Conservation (phyloP, 2,113 vertebrate species). For the Paramisgurnus dabryanus region DNA sequence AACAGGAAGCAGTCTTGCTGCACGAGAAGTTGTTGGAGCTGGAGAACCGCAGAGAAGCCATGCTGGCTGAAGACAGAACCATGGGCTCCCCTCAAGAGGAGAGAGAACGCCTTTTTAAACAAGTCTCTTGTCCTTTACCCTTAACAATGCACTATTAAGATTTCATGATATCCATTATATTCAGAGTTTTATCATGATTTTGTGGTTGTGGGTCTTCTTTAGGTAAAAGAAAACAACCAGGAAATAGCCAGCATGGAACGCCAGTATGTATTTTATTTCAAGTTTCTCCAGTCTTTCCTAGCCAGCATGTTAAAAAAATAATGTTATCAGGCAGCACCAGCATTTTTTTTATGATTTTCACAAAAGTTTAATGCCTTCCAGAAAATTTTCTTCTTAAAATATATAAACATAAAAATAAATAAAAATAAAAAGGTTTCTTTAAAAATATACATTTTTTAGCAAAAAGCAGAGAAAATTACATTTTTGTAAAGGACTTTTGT, state of each 20-base stretch:
- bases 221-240: slow-evolving; percentile 96
- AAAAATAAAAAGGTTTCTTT: no score
- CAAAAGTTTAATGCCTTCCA: no score
- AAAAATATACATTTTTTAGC: no score
- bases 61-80: slow-evolving; percentile 87
- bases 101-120: slow-evolving; percentile 85
- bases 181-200: neutral
- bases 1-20: slow-evolving; percentile 84
- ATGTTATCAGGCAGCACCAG: no score
- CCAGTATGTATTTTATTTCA: slow-evolving; percentile 72
- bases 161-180: neutral
- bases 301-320: no score
- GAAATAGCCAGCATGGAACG: slow-evolving; percentile 96
- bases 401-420: no score
- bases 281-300: no score
- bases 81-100: slow-evolving; percentile 89
- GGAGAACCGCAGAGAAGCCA: slow-evolving; percentile 79
- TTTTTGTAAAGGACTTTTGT: no score
- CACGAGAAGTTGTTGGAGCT: slow-evolving; percentile 82
- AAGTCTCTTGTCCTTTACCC: slow-evolving; percentile 68
- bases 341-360: no score
- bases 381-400: no score
- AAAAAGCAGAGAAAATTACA: no score
- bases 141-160: neutral
- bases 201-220: slow-evolving; percentile 3